Base-by-base conservation (phyloP, 2,797 vertebrate species). In the Pampus argenteus region DNA sequence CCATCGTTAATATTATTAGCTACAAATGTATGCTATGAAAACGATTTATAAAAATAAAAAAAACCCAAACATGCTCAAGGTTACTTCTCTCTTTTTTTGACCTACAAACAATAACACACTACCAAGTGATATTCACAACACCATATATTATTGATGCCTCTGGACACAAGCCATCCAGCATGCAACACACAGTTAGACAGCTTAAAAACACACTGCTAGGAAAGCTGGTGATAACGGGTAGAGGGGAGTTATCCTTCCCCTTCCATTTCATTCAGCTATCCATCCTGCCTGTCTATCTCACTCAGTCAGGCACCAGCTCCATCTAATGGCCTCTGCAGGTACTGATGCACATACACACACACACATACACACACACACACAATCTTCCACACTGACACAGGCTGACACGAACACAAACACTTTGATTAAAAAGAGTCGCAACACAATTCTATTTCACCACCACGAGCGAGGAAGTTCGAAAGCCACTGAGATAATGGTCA, bases 221-320 rank as follows among this genome's bases (percentile, higher is more conserved):
- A 54, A 76, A 56, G 73, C 11, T 5, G 48, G 52, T 67, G 47
- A 76, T 61, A 82, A 70, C 67, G 71, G 72, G 52, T 64, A 73
- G 68, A 83, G 31, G 54, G 66, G 55, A 66, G 71, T 40, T 55
- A 83, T 70, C 56, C 69, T 42, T 84, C 57, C 17, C 47, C 34
- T 67, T 72, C 62, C n/a, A 18, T 74, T 76, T 67, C 67, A 67
- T 52, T 83, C 65, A 54, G 55, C 81, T 74, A 51, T 79, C 82
- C 8, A 6, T 77, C 77, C 71, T 79, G 50, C 40, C 17, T 52
- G 65, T 56, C 62, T n/a, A n/a, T 67, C 66, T 57, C 69, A 61
- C 75, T 89, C 74, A 78, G 86, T 86, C 92, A 93, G 87, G 71
- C 92, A 92, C 88, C 86, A 93, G 92, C 91, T 86, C 91, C 92